These are phyloP conservation scores for Chamaetylas fuelleborni DNA, from an alignment of 2,113 vertebrate genomes.

Conservation along the genomic window DNA sequence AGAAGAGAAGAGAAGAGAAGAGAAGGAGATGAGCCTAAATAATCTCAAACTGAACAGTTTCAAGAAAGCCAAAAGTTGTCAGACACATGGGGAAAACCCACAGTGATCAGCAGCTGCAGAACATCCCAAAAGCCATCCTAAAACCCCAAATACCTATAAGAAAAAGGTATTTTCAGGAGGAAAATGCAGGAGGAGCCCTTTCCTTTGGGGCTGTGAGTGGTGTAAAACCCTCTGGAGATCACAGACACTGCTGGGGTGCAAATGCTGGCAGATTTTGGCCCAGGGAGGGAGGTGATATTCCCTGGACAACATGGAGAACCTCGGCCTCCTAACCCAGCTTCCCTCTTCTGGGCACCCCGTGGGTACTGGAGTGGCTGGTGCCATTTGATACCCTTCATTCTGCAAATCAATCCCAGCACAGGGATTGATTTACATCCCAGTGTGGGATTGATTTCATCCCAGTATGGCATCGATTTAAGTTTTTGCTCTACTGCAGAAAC, in stretches of 20 bases:
- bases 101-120: not conserved
- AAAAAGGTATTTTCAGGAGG: too few species aligned
- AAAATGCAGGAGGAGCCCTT: not conserved
- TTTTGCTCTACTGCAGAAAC: not conserved
- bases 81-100: fast-evolving
- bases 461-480: not conserved
- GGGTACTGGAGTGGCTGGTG: not conserved
- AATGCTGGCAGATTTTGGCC: not conserved
- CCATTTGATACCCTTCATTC: not conserved
- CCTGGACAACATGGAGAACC: not conserved
- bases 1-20: too few species aligned
- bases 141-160: fast-evolving
- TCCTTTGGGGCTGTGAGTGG: not conserved
- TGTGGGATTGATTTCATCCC: not conserved
- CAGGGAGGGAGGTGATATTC: not conserved
- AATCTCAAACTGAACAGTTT: not conserved
- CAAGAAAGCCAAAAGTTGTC: not conserved
- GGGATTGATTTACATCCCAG: not conserved
- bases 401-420: not conserved
- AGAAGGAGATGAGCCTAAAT: too few species aligned
- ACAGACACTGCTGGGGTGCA: not conserved
- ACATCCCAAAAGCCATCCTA: not conserved
- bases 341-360: not conserved
- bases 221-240: not conserved
- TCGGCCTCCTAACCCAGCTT: not conserved